Percentiles rank a stretch among this genome's conserved stretches.
These are phyloP conservation scores for Gambusia yucatana DNA, from an alignment of 2,797 vertebrate genomes.

Conservation along the genomic window DNA sequence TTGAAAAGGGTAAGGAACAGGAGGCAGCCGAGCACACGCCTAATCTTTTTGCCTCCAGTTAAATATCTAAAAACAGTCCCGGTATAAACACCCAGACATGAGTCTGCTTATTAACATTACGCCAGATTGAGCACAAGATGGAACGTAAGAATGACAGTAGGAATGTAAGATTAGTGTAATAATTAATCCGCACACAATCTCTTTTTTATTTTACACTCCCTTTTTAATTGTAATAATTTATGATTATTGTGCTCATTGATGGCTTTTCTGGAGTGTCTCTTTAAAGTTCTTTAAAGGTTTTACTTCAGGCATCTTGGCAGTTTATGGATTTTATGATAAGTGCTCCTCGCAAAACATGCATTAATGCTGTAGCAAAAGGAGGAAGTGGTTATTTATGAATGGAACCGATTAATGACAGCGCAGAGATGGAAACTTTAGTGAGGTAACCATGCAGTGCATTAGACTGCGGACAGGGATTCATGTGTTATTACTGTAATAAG, in stretches of 20 bases:
- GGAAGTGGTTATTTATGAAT: conserved; percentile 79
- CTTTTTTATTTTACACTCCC: background rate
- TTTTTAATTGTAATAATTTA: conserved; percentile 19
- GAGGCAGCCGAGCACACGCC: conserved; percentile 59
- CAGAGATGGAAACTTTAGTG: conserved; percentile 44
- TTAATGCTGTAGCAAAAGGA: conserved; percentile 55
- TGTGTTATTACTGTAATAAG: conserved; percentile 4
- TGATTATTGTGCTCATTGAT: conserved; percentile 23
- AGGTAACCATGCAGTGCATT: conserved; percentile 42
- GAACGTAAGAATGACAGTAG: conserved; percentile 22
- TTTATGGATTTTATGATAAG: conserved; percentile 72
- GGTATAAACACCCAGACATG: conserved; percentile 51
- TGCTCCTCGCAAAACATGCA: conserved; percentile 56
- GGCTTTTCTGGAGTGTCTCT: conserved; percentile 38
- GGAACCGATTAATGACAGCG: conserved; percentile 48
- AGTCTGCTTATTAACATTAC: conserved; percentile 55
- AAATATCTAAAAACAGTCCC: conserved; percentile 62
- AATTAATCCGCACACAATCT: conserved; percentile 7
- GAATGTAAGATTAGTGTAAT: conserved; percentile 30
- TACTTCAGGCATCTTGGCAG: conserved; percentile 37
- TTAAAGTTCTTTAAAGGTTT: conserved; percentile 19
- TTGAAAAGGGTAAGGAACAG: conserved; percentile 61
- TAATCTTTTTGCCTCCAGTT: conserved; percentile 71
- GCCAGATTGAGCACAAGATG: conserved; percentile 32
- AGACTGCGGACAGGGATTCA: conserved; percentile 34